Conservation (phyloP, 2,888 invertebrate species). For the Abrostola triplasia region DNA sequence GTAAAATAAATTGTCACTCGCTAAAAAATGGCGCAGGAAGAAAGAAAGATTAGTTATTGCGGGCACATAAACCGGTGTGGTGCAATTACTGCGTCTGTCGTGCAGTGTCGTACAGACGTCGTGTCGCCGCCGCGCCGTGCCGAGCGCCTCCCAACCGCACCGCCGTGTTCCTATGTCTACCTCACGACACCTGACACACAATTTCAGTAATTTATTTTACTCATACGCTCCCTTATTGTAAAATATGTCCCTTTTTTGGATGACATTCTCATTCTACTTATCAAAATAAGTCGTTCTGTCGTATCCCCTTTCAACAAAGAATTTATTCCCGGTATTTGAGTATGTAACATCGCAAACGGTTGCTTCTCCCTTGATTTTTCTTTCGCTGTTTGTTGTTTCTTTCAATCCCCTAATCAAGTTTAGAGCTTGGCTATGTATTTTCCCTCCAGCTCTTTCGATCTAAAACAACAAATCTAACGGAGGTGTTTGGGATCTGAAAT, state of each 20-base stretch:
- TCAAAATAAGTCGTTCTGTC: slow-evolving; percentile 63
- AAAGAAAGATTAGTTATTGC: slow-evolving; percentile 76
- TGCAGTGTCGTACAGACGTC: slow-evolving; percentile 27
- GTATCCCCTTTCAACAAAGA: slow-evolving; percentile 55
- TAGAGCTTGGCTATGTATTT: slow-evolving; percentile 73
- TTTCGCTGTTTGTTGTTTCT: slow-evolving; percentile 79
- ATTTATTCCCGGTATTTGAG: slow-evolving; percentile 72
- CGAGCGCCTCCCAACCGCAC: slow-evolving; percentile 24
- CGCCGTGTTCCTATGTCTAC: slow-evolving; percentile 37
- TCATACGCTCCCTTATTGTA: slow-evolving; percentile 47
- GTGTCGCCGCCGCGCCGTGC: slow-evolving; percentile 17
- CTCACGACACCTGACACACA: slow-evolving; percentile 52
- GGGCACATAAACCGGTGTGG: slow-evolving; percentile 61
- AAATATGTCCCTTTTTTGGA: slow-evolving; percentile 46
- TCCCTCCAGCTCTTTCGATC: slow-evolving; percentile 64
- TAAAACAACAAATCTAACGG: slow-evolving; percentile 46
- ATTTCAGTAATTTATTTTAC: slow-evolving; percentile 58
- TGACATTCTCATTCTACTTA: slow-evolving; percentile 55
- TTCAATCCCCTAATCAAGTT: slow-evolving; percentile 80
- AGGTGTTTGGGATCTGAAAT: slow-evolving; percentile 39
- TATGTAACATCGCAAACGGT: slow-evolving; percentile 73
- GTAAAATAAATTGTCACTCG: slow-evolving; percentile 77
- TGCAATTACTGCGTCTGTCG: slow-evolving; percentile 69
- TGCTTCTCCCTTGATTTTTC: slow-evolving; percentile 77
- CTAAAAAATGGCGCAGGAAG: slow-evolving; percentile 71